Evolutionary conservation across 2,113 vertebrate genomes (phyloP), one percentile per base, ranked within the genome.

Genomic region (Neoarius graeffei): DNA sequence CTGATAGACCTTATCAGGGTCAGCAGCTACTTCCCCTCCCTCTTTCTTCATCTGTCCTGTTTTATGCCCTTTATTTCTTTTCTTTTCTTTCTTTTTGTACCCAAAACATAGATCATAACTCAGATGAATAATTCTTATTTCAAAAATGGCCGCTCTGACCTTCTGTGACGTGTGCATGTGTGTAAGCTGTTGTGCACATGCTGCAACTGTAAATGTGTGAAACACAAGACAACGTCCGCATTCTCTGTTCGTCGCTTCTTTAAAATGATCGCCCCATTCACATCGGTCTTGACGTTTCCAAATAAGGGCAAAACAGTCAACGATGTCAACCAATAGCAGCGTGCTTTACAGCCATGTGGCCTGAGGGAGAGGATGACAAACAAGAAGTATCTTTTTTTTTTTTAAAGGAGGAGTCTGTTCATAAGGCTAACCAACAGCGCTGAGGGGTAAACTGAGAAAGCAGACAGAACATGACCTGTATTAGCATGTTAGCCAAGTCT

Each of bases 1-100:
- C 74, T 92, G 95, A 96, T 95, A 95, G 92, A 94, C 93, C 92
- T 95, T 96, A 96, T 96, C 95, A 93, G 87, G 77, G 85, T 90
- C 17, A 83, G 88, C 95, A 96, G 94, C 92, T 89, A 93, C 88
- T 93, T 94, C 94, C 93, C 92, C 94, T 93, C 92, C 93, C 93
- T 89, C 66, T 79, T 62, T 57, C 62, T 30, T 81, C 81, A n/a
- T 48, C 71, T 19, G n/a, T 62, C 83, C 62, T 67, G 82, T 60
- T 56, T 87, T 74, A 52, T 83, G 64, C 62, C 42, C 27, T 5
- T 69, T 80, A 19, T 19, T 87, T 87, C 67, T 35, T 56, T 35
- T 67, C 67, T 60, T 35, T 30, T 30, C 14, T 87, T 87, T 73
- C 27, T 59, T 27, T 79, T 83, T 64, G 20, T n/a, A 50, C 48